Evolutionary conservation across 2,797 vertebrate species (phyloP), one percentile per base, ranked within the genome.

Genomic region (Oreortyx pictus): DNA sequence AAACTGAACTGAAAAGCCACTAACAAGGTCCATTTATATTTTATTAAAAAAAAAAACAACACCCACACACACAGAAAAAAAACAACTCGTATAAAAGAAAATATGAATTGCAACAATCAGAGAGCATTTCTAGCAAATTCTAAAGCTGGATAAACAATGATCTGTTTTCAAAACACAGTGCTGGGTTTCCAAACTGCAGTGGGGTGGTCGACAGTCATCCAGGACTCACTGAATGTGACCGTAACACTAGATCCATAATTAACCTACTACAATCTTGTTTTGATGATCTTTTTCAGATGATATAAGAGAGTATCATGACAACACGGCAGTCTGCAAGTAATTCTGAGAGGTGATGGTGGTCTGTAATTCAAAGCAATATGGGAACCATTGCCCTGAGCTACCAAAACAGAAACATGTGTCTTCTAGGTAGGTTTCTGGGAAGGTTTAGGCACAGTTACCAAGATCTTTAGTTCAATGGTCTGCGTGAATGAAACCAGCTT

Each of bases 371-470:
- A 88, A 96, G 74, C 83, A 93, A 86, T 9, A 77, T 3, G 41
- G 66, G 66, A 95, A 91, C 62, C 62, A 91, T 14, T 84, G 90
- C 80, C 65, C 75, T 74, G 52, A 14, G 46, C 2, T 4, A 85
- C 61, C 90, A 90, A 90, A 95, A 80, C 35, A 92, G 92, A 95
- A 96, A 93, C 91, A 93, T 25, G 37, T 86, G 91, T 88, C 75
- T 89, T 56, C 70, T 92, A 87, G 47, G 56, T 78, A 94, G 70
- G n/a, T 76, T 95, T 83, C 84, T 95, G 87, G 0, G 1, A 90
- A 87, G 84, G 54, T 82, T 91, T 93, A 79, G 37, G 67, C 46
- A 49, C 12, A 70, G 75, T 90, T 74, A 84, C 71, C 66, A 66
- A 70, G 43, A 79, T 79, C 79, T 64, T 88, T 68, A 80, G 13